Evolutionary conservation across 2,797 vertebrate genomes (phyloP), one percentile per base, ranked within the genome.

Genomic region (Notoglanidium macrostoma): DNA sequence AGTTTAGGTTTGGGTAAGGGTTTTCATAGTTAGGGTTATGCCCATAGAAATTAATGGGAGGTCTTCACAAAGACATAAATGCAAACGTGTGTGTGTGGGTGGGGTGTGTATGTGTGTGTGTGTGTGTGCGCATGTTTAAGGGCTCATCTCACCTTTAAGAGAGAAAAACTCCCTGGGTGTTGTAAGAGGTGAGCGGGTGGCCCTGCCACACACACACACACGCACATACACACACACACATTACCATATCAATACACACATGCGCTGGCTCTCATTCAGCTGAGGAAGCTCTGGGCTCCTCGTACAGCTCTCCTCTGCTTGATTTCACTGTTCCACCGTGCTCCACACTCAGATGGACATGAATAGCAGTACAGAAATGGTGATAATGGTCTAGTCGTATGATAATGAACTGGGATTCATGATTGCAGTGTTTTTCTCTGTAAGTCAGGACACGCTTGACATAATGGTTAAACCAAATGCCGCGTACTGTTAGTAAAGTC

Each of bases 211-310:
- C 83, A 55, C 23, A 73, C 73, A 63, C 80, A 65, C 46, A 15
- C 49, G 32, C 74, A 55, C 26, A 29, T 86, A 88, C 72, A 86
- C 77, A 89, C 76, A 90, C 83, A 76, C 84, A 76, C 85, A 89
- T 55, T 78, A 78, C 32, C 76, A 78, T 55, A 78, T 87, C 77
- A 90, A 86, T 86, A 73, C 86, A 68, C 35, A 74, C 57, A 65
- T 73, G 29, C 55, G n/a, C 86, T 55, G 86, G 32, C 78, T 87
- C 72, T 88, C 61, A 78, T 88, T 85, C 73, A 85, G 80, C 65
- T 54, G 46, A 73, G 67, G 80, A 86, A 87, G 84, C 84, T 84
- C 86, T 67, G 57, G 32, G n/a, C 65, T 86, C 35, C 78, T 61
- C 78, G 11, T n/a, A 14, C 14, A 26, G 35, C 55, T 61, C 78